A percentile compares a stretch with the other conserved stretches of the same genome.
These are phyloP conservation scores for Alosa sapidissima DNA, from an alignment of 2,797 vertebrate genomes.

Conservation along the genomic window DNA sequence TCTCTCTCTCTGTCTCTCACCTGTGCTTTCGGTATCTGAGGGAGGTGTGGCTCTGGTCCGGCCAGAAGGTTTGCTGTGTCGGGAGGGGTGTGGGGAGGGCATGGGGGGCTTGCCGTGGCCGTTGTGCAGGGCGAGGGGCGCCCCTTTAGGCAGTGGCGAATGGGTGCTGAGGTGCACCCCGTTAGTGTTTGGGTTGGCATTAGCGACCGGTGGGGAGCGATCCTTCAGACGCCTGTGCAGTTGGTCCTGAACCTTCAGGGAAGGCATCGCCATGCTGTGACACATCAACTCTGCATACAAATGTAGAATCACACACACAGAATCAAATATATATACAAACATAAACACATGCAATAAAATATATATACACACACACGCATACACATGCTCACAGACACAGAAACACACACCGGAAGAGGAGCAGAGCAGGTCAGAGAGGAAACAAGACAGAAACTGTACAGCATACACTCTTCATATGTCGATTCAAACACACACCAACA, in stretches of 20 bases:
- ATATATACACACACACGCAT: neutral
- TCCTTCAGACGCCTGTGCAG: constrained; percentile 74
- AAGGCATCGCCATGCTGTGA: constrained; percentile 51
- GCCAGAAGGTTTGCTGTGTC: constrained; percentile 69
- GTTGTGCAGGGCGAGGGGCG: constrained; percentile 62
- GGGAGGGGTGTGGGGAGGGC: constrained; percentile 56
- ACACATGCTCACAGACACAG: neutral
- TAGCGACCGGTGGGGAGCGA: neutral
- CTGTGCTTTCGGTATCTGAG: constrained; percentile 57
- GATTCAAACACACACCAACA: neutral
- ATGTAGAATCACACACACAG: neutral
- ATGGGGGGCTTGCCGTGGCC: constrained; percentile 68
- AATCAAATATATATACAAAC: neutral
- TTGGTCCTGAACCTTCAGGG: constrained; percentile 75
- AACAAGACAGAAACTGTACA: too few relatives aligned
- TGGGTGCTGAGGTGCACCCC: constrained; percentile 59
- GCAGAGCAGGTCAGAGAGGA: too few relatives aligned
- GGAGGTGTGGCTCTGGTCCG: constrained; percentile 64
- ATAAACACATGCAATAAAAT: neutral
- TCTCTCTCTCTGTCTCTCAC: constrained; percentile 25
- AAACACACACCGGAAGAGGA: neutral
- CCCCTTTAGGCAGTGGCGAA: constrained; percentile 64
- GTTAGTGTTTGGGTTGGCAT: neutral
- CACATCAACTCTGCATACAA: constrained; percentile 41
- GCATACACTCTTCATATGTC: too few relatives aligned